phyloP scores from a whole-genome alignment of 2,888 invertebrate species.

The Anticlea derivata region DNA sequence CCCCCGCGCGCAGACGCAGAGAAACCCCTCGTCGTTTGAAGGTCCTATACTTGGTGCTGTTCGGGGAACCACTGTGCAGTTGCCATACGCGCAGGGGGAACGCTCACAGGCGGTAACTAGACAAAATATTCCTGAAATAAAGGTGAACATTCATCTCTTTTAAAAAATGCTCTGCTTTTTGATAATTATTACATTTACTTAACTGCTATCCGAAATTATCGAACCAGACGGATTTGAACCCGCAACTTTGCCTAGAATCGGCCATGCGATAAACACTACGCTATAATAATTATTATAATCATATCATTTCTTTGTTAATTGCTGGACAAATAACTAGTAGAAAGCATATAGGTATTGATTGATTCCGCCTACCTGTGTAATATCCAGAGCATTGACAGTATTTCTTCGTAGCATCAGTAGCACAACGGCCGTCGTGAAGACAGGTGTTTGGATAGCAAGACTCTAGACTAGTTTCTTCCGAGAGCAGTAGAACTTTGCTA shows the following conservation, averaged over 20 bases:
- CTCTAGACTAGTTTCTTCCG: slow-evolving; percentile 84
- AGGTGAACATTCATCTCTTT: not conserved
- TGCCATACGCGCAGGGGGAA: slow-evolving; percentile 87
- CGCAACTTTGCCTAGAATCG: too few species aligned
- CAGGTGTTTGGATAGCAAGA: slow-evolving; percentile 90
- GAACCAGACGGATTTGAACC: too few species aligned
- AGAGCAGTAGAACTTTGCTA: slow-evolving; percentile 84
- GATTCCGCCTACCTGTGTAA: slow-evolving; percentile 91
- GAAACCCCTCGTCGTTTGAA: slow-evolving; percentile 62
- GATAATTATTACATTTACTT: too few species aligned
- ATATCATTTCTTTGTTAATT: too few species aligned
- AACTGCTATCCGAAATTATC: too few species aligned
- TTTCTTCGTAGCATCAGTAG: slow-evolving; percentile 81
- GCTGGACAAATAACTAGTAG: too few species aligned
- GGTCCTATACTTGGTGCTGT: slow-evolving; percentile 20
- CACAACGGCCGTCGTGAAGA: slow-evolving; percentile 87
- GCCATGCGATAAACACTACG: too few species aligned
- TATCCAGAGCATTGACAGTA: slow-evolving; percentile 89
- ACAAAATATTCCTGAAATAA: slow-evolving; percentile 87
- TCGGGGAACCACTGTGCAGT: slow-evolving; percentile 79
- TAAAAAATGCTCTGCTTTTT: too few species aligned
- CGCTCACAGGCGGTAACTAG: slow-evolving; percentile 89
- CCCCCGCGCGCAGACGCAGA: slow-evolving; percentile 87
- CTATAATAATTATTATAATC: too few species aligned
- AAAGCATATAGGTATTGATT: too few species aligned